Evolutionary conservation across 92 coral and sea anemone genomes (phyloP), one percentile per base, ranked within the genome.

Genomic region (Micromussa lordhowensis): DNA sequence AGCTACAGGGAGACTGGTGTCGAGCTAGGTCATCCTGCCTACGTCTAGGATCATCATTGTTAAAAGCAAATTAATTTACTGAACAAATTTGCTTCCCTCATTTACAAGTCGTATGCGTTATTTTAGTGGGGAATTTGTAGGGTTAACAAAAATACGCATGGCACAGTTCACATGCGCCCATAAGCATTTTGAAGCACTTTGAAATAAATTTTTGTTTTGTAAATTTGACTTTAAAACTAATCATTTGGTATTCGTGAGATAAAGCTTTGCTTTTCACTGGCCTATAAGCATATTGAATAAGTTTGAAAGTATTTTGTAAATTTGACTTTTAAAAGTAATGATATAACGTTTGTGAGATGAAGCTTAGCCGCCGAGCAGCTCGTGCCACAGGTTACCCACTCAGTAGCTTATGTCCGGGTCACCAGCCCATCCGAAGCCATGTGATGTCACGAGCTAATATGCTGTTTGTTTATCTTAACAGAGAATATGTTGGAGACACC

Each of bases 401-500:
- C 2, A 21, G 8, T n/a, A 72, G 26, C 26, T 4, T 61, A 0
- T 40, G 48, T 2, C 48, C 48, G 48, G 48, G 48, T 3, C 48
- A 40, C 12, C 1, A 15, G 51, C 3, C 31, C 48, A 40, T 40
- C 0, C 8, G 48, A 40, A 40, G 48, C n/a, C n/a, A n/a, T n/a
- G n/a, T n/a, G n/a, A n/a, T 44, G 17, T 18, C 24, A 15, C 16
- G 8, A 5, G 64, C 77, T 82, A 49, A 82, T 68, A n/a, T 40
- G 24, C 12, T 40, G 36, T 68, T 44, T 82, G 55, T 64, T 82
- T 61, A 13, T 61, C 76, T 77, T 14, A 12, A 40, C 83, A 86
- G 89, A 77, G 89, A 86, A 63, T 86, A 86, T 64, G 66, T 86
- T 86, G 89, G 89, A 44, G 89, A 66, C 58, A 77, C 83, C 9